These are phyloP conservation scores for Oceanodroma leucorhoa DNA, from an alignment of 2,797 vertebrate genomes.

Conservation along the genomic window DNA sequence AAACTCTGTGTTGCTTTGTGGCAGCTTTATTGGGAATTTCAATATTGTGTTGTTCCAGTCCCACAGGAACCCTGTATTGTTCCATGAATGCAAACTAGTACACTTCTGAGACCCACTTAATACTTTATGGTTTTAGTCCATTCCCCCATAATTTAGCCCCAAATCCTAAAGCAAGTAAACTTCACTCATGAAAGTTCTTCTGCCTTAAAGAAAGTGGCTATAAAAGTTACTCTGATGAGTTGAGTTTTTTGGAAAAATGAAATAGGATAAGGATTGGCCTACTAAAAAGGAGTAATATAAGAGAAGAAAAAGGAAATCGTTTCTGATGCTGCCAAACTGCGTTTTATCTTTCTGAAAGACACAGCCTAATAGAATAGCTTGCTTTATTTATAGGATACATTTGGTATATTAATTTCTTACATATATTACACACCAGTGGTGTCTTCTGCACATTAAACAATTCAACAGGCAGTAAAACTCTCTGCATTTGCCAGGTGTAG, in stretches of 20 bases:
- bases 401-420: background rate
- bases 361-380: background rate
- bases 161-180: background rate
- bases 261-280: background rate
- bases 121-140: background rate
- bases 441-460: background rate
- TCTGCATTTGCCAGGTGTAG: background rate
- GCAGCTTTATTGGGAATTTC: background rate
- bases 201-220: background rate
- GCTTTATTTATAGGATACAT: background rate
- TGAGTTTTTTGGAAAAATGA: background rate
- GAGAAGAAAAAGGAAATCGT: background rate
- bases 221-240: background rate
- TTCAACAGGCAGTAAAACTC: background rate
- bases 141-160: background rate
- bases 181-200: background rate
- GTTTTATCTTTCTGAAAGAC: background rate
- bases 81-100: background rate
- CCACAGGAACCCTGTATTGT: background rate
- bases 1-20: background rate
- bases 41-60: background rate
- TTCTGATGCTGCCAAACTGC: background rate
- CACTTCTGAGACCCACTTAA: background rate
- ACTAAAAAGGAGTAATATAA: background rate
- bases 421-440: background rate